Base-by-base conservation (phyloP, 2,113 vertebrate species). In the Diglossa brunneiventris region DNA sequence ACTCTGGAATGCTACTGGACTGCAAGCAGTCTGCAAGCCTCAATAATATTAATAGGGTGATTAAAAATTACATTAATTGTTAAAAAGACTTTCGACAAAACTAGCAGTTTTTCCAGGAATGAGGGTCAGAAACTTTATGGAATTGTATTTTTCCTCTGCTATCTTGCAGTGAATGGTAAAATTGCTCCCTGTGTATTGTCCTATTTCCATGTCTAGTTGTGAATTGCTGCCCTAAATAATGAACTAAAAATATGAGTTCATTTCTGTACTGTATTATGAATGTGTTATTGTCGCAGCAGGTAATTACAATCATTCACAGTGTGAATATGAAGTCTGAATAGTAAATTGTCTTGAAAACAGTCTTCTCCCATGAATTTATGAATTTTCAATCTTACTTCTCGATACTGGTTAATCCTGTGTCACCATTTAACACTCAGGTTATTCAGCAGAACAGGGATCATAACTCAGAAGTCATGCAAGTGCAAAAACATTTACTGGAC, bases 251-350 rank as follows among this genome's bases (percentile, higher is more conserved):
- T 91, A 92, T 2, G 23, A 94, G 42, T 96, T 97, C 72, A 91
- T 93, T 97, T 95, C 61, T 93, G 70, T 75, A 53, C 66, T 41
- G 75, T 96, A 91, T 97, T 96, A 97, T 96, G 74, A 97, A 97
- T 96, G 84, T 89, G 87, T 91, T 97, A 94, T 97, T 97, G 93
- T 96, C 96, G 94, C 69, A 89, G 84, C 69, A 63, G 96, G 89
- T 77, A 98, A 97, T 97, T 97, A 94, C 95, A 97, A 94, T 97
- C 92, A 96, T 91, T 98, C 95, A 94, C 83, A 94, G 70, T 68
- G 62, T 90, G 89, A 92, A 88, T 74, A 94, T 72, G 69, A 94
- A 76, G n/a, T 91, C 84, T 95, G 93, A 97, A 96, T 82, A 92
- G 92, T 87, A 97, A 98, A 97, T 95, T 96, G 76, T 68, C 81